phyloP scores from a whole-genome alignment of 2,113 vertebrate species.

The Misgurnus anguillicaudatus region DNA sequence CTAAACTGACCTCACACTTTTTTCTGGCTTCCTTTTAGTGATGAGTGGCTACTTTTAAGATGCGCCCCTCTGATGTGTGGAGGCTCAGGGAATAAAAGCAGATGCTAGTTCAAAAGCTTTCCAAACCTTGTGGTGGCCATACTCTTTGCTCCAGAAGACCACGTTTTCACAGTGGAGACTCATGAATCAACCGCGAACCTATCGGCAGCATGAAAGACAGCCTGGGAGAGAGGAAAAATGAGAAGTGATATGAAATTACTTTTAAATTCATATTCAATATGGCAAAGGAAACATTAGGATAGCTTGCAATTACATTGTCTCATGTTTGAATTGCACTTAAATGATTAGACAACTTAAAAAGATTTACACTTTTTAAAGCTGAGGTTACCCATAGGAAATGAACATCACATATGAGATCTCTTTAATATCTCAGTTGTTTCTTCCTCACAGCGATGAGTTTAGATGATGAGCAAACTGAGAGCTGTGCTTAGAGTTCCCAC shows the following conservation, averaged over 20 bases:
- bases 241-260: slow-evolving; percentile 45
- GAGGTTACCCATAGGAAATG: background rate
- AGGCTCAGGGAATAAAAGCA: background rate
- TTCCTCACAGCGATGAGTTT: too few relatives aligned
- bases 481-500: too few relatives aligned
- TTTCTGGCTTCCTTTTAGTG: slow-evolving; percentile 8
- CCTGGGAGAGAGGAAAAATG: slow-evolving; percentile 26
- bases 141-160: slow-evolving; percentile 30
- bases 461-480: background rate
- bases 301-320: slow-evolving; percentile 44
- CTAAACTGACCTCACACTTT: slow-evolving; percentile 2
- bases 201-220: slow-evolving; percentile 32
- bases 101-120: slow-evolving; percentile 40
- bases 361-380: background rate
- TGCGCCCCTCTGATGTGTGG: slow-evolving; percentile 27
- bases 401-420: too few relatives aligned
- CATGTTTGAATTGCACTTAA: slow-evolving; percentile 65
- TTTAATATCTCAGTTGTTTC: too few relatives aligned
- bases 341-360: slow-evolving; percentile 58
- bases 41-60: slow-evolving; percentile 36
- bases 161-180: slow-evolving; percentile 23
- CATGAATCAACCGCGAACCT: slow-evolving; percentile 27
- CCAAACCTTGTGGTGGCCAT: slow-evolving; percentile 27
- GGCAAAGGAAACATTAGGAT: slow-evolving; percentile 47
- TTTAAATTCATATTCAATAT: slow-evolving; percentile 65